Conservation (phyloP, 2,113 vertebrate genomes). For the Australoheros scitulus region DNA sequence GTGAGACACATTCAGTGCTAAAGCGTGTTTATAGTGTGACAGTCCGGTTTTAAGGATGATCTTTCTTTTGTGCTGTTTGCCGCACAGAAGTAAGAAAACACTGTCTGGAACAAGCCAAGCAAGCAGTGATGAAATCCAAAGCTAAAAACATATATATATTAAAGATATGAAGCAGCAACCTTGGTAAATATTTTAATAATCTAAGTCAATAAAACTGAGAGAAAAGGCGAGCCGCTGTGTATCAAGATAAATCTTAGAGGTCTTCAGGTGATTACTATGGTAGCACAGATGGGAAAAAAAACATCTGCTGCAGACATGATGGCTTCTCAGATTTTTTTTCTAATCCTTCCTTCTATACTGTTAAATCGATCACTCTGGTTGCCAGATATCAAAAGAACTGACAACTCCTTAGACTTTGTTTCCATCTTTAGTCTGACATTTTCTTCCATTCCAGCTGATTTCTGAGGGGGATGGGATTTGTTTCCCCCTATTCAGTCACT, state of each 20-base stretch:
- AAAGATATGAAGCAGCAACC: not conserved
- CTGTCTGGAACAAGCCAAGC: not conserved
- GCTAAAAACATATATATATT: not conserved
- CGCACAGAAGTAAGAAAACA: not conserved
- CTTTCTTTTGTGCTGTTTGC: slow-evolving; percentile 34
- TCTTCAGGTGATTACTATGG: not conserved
- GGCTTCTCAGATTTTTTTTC: not conserved
- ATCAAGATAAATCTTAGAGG: not conserved
- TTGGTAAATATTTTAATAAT: not conserved
- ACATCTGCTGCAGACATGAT: not conserved
- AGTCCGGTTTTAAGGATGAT: not conserved
- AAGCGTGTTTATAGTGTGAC: not conserved
- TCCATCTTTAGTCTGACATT: not conserved
- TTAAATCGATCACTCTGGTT: not conserved
- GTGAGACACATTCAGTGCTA: not conserved
- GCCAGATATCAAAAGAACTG: not conserved
- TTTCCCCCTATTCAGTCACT: not conserved
- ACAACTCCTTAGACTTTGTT: not conserved
- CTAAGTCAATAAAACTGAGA: not conserved
- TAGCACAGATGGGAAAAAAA: not conserved
- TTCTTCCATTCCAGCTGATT: not conserved
- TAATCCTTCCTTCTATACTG: not conserved
- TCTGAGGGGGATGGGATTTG: not conserved
- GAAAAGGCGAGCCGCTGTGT: not conserved
- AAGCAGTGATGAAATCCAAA: not conserved